Conservation (phyloP, 1,140 invertebrate genomes). For the Bombus affinis region DNA sequence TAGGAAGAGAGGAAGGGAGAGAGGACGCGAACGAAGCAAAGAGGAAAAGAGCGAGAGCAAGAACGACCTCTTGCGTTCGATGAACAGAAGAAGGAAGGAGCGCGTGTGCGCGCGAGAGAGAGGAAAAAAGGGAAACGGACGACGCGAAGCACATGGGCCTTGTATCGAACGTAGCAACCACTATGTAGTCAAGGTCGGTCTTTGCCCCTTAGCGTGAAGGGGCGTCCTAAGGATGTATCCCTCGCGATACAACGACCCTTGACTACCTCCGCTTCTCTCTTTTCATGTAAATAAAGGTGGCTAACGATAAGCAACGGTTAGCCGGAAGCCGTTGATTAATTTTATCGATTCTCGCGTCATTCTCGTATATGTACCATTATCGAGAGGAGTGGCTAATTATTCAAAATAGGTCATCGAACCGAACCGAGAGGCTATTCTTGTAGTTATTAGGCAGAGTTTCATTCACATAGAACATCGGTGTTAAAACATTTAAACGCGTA, state of each 20-base stretch:
- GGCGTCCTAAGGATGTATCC: conserved; percentile 69
- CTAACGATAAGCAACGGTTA: not conserved
- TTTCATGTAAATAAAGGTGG: conserved; percentile 52
- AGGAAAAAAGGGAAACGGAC: conserved; percentile 45
- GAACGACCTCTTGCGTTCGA: not conserved
- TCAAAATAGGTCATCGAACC: not conserved
- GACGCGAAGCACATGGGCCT: conserved; percentile 71
- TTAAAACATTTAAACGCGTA: not conserved
- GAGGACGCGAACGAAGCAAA: not conserved
- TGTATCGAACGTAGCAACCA: conserved; percentile 75
- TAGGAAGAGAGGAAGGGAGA: not conserved
- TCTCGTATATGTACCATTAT: not conserved
- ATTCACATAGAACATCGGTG: not conserved
- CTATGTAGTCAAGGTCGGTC: conserved; percentile 80
- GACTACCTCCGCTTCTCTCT: conserved; percentile 12
- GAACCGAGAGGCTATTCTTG: too few species aligned
- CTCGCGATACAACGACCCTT: conserved; percentile 50
- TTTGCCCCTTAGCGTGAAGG: conserved; percentile 73
- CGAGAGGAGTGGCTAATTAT: not conserved
- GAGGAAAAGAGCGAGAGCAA: not conserved
- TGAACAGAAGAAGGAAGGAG: not conserved
- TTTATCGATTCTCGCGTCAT: not conserved
- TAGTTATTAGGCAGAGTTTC: not conserved
- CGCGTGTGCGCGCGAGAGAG: not conserved
- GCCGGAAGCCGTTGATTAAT: not conserved